These are phyloP conservation scores for Chymomyza costata DNA, from an alignment of 1,140 invertebrate species.

Conservation along the genomic window DNA sequence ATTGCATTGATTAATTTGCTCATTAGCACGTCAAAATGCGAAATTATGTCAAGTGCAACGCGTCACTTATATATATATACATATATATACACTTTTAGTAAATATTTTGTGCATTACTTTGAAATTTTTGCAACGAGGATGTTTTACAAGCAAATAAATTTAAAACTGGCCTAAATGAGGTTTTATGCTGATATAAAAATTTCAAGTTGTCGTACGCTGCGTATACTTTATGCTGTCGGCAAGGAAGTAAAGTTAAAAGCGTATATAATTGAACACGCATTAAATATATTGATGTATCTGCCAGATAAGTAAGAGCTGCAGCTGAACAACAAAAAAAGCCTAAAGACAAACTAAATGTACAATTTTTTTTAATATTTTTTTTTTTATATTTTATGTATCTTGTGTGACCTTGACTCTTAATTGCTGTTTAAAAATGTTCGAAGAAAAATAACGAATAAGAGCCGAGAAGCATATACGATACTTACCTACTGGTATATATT, in stretches of 20 bases:
- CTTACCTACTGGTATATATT: too few species aligned
- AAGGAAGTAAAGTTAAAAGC: conserved; percentile 24
- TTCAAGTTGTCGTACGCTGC: conserved; percentile 20
- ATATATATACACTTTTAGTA: conserved; percentile 1
- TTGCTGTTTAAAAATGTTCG: conserved; percentile 35
- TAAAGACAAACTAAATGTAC: conserved; percentile 7
- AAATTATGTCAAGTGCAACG: conserved; percentile 63
- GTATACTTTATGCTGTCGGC: conserved; percentile 24
- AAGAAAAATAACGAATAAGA: too few species aligned
- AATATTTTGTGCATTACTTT: conserved; percentile 35
- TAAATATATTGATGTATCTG: conserved; percentile 34
- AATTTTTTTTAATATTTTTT: too few species aligned
- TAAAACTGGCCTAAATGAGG: conserved; percentile 35
- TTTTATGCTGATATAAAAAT: conserved; percentile 23
- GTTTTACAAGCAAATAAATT: conserved; percentile 51
- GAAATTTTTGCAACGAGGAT: conserved; percentile 35
- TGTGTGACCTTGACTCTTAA: conserved; percentile 40
- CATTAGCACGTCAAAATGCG: conserved; percentile 62
- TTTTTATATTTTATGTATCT: conserved; percentile 28
- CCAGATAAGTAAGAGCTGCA: conserved; percentile 34
- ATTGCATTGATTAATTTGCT: too few species aligned
- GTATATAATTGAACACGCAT: conserved; percentile 3
- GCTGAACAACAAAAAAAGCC: too few species aligned
- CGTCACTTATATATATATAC: conserved; percentile 12
- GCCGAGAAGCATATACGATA: too few species aligned